Base-by-base conservation (phyloP, 2,113 vertebrate genomes). In the Vulpes ferrilata region DNA sequence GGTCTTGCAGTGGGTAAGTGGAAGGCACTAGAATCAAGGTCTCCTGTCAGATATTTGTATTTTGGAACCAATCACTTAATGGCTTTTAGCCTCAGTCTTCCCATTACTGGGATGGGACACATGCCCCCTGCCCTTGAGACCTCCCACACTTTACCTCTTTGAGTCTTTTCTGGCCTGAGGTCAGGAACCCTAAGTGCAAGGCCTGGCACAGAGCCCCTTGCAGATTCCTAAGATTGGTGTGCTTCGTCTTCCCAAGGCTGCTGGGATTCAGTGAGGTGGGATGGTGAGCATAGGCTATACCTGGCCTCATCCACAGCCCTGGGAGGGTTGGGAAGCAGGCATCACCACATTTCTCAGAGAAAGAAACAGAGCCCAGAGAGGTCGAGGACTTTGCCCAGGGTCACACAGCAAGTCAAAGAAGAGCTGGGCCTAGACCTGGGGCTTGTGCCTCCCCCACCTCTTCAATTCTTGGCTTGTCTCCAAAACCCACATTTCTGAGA, bases 401-500 rank as follows among this genome's bases (percentile, higher is more conserved):
- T 88, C 94, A 95, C 55, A 96, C 32, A 93, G 92, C 23, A 53
- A 95, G 55, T 76, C 38, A 74, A 69, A 38, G 4, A 51, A 90
- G 74, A 88, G 64, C n/a, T 57, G 25, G n/a, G 32, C 71, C n/a
- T 86, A 38, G 85, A 79, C 23, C 48, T 11, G n/a, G 65, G 51
- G 22, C 12, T 91, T 22, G 65, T 73, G 43, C 43, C 43, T 43
- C 15, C 32, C 7, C 17, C 6, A 15, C 20, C 1, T 27, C 7
- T 43, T 51, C 55, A 51, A 30, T 38, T 64, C 69, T 90, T 65
- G 89, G 89, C 93, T 55, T 11, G 4, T 30, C 74, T 91, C 91
- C 83, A 88, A 93, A 92, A 11, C 60, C 15, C 87, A 88, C 32
- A 79, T 96, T 97, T 91, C 82, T 92, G 43, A 86, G 94, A 78